Base-by-base conservation (phyloP, 2,113 vertebrate species). In the Osmerus eperlanus region DNA sequence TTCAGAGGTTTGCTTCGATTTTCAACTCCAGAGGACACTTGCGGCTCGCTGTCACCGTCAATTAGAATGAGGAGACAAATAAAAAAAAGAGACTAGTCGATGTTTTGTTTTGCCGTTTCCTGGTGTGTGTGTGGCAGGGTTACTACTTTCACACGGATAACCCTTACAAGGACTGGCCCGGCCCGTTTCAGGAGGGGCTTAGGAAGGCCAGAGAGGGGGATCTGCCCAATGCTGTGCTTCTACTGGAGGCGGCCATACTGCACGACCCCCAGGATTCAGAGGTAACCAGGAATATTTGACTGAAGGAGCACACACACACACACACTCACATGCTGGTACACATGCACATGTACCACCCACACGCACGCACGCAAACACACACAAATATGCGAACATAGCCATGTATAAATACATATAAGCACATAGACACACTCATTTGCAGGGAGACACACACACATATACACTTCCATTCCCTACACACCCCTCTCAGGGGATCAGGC, bases 81-180 rank as follows among this genome's bases (percentile, higher is more conserved):
- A 6, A 6, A 19, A 74, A 28, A 81, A 51, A 65, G 25, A 18
- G 70, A 68, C 85, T 73, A 81, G 82, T 85, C 74, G 60, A 81
- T 79, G 71, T 29, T 65, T 66, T 29, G 85, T 67, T 77, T 65
- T 75, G 66, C 59, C n/a, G 8, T 64, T 9, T 18, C 62, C 4
- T 23, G 8, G 36, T 32, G 25, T 84, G 36, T 73, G 8, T 84
- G 36, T 73, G 21, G 74, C 84, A 99, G 97, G 97, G 97, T 73
- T 99, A 99, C 91, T 99, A 98, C 92, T 99, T 99, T 89, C 96
- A 99, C 86, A 99, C 95, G 18, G 96, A 99, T 81, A 99, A 99
- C 85, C 97, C 97, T 47, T 99, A 97, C 88, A 98, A 97, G 91
- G 97, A 99, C 81, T 94, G 94, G 89, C 92, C 95, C 18, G 96